Evolutionary conservation across 2,888 invertebrate genomes (phyloP), one percentile per base, ranked within the genome.

Genomic region (Steinernema scapterisci): DNA sequence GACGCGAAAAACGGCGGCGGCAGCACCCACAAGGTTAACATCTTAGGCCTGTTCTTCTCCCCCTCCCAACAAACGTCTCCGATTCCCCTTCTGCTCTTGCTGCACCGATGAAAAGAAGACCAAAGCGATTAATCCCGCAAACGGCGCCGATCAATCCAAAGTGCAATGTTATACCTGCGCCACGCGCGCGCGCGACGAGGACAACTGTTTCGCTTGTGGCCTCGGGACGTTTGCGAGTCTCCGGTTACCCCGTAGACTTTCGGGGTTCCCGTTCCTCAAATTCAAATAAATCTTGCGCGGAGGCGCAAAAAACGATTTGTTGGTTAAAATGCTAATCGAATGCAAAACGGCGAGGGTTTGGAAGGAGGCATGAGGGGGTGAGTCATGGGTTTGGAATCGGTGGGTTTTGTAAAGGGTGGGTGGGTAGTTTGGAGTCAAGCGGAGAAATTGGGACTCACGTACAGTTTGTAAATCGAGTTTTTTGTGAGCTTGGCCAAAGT

Each of bases 1-100:
- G 38, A 38, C 38, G 38, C 38, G 38, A 38, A 38, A 38, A 38
- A 38, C 38, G 31, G 63, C 54, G 51, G 51, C 51, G 21, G 21
- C 54, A 54, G 54, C 54, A 25, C 63, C 63, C 63, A 63, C 63
- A 63, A 63, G 63, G 63, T 63, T 63, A 63, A 63, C 63, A 63
- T 63, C 63, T 63, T 63, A 63, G 63, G 63, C 63, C 63, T 63
- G 54, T 21, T 54, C 54, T 63, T 27, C 31, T 27, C 31, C 31
- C 6, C 31, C 63, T 11, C 31, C 31, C 16, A 25, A n/a, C n/a
- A n/a, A n/a, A n/a, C n/a, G n/a, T 38, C 38, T 38, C 38, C 38
- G 38, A 38, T 38, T 38, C 38, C 38, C 9, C 38, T 38, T 38
- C 38, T 38, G 38, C 9, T 38, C 38, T 38, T n/a, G n/a, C 38